These are phyloP conservation scores for Drosophila athabasca DNA, from an alignment of 1,140 invertebrate species.

Conservation along the genomic window DNA sequence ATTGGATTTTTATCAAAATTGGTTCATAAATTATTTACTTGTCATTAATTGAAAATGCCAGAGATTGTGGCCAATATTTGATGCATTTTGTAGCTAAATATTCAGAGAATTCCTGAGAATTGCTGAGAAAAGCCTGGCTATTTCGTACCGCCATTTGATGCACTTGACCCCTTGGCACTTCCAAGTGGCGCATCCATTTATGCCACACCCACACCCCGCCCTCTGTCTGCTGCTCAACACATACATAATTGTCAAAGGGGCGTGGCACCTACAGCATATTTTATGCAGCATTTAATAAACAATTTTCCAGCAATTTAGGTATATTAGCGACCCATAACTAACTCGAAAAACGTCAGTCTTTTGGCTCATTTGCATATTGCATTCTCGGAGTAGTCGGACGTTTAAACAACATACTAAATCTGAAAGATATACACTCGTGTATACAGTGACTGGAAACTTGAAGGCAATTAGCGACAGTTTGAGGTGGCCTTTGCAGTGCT, in stretches of 20 bases:
- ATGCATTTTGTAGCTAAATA: background rate
- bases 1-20: constrained; percentile 42
- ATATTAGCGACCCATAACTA: constrained; percentile 63
- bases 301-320: constrained; percentile 65
- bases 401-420: too few relatives aligned
- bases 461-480: constrained; percentile 52
- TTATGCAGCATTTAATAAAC: constrained; percentile 73
- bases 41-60: constrained; percentile 42
- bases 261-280: constrained; percentile 45
- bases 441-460: constrained; percentile 42
- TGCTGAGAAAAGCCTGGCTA: too few relatives aligned
- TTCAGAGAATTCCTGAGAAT: background rate
- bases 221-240: constrained; percentile 1
- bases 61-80: constrained; percentile 5
- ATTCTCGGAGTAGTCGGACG: constrained; percentile 43
- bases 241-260: constrained; percentile 63
- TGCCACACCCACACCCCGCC: background rate
- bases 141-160: too few relatives aligned
- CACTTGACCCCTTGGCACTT: constrained; percentile 8
- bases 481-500: constrained; percentile 14
- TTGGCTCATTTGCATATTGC: constrained; percentile 70
- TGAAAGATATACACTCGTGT: background rate
- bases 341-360: constrained; percentile 22
- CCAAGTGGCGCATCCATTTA: too few relatives aligned
- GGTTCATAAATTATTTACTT: constrained; percentile 37